Percentiles rank a stretch among this genome's conserved stretches.
These are phyloP conservation scores for Eufriesea mexicana DNA, from an alignment of 1,140 invertebrate genomes.

Conservation along the genomic window DNA sequence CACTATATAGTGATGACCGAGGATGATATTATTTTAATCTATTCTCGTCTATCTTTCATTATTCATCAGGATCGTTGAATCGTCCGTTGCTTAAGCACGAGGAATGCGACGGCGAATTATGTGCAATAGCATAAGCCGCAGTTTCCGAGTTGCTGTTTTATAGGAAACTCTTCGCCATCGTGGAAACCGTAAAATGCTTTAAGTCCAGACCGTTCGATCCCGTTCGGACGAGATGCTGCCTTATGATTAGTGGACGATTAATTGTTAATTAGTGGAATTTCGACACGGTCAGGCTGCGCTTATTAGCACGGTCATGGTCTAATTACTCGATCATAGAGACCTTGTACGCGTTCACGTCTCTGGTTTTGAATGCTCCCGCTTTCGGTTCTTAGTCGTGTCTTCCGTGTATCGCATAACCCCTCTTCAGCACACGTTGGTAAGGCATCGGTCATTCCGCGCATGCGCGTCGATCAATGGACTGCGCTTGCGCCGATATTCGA, in stretches of 20 bases:
- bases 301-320: constrained; percentile 77
- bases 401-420: too few relatives aligned
- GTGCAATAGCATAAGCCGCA: too few relatives aligned
- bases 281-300: constrained; percentile 71
- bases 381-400: not conserved
- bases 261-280: constrained; percentile 71
- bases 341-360: constrained; percentile 2
- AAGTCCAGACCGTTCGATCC: not conserved
- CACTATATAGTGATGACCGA: not conserved
- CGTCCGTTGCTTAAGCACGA: constrained; percentile 7
- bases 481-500: too few relatives aligned
- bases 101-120: not conserved
- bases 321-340: constrained; percentile 67
- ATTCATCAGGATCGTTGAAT: constrained; percentile 10
- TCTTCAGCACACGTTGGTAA: not conserved
- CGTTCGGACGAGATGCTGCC: constrained; percentile 47
- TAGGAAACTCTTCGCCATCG: not conserved
- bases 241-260: constrained; percentile 60
- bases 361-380: not conserved
- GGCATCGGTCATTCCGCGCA: not conserved
- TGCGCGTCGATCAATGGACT: not conserved
- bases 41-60: constrained; percentile 9
- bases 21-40: constrained; percentile 47
- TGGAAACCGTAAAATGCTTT: not conserved
- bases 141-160: not conserved